Evolutionary conservation across 2,888 invertebrate species (phyloP).

Genomic region (Epinotia nisella): DNA sequence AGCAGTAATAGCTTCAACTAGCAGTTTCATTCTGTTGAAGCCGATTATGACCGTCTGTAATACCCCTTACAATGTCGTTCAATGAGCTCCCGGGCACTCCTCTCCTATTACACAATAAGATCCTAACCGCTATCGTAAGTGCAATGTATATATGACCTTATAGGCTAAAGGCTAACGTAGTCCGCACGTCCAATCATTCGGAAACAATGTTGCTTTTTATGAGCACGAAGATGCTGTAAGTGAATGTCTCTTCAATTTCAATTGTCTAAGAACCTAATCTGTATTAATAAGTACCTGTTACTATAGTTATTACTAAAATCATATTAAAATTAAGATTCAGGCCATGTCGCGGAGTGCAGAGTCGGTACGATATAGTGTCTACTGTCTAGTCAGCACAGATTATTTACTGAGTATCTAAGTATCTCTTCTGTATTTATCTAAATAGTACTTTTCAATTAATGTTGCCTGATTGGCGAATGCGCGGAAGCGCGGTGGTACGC

Average conservation of each 20-base stretch:
- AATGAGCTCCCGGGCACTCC: slow-evolving; percentile 49
- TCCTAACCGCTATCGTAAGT: not conserved
- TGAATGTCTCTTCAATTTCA: slow-evolving; percentile 2
- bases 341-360: no score
- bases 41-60: slow-evolving; percentile 59
- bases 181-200: slow-evolving; percentile 57
- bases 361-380: no score
- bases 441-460: no score
- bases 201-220: slow-evolving; percentile 49
- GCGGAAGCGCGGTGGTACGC: no score
- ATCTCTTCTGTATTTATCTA: no score
- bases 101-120: not conserved
- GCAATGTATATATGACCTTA: not conserved
- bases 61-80: slow-evolving; percentile 54
- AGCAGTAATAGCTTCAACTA: slow-evolving; percentile 56
- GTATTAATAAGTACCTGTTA: no score
- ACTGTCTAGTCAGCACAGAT: no score
- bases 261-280: not conserved
- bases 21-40: slow-evolving; percentile 61
- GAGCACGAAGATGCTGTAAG: slow-evolving; percentile 2
- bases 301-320: no score
- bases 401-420: no score
- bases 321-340: no score
- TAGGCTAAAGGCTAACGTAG: not conserved
- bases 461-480: no score